Percentiles rank a stretch among this genome's conserved stretches.
These are phyloP conservation scores for Axis porcinus DNA, from an alignment of 2,113 vertebrate genomes.

Conservation along the genomic window DNA sequence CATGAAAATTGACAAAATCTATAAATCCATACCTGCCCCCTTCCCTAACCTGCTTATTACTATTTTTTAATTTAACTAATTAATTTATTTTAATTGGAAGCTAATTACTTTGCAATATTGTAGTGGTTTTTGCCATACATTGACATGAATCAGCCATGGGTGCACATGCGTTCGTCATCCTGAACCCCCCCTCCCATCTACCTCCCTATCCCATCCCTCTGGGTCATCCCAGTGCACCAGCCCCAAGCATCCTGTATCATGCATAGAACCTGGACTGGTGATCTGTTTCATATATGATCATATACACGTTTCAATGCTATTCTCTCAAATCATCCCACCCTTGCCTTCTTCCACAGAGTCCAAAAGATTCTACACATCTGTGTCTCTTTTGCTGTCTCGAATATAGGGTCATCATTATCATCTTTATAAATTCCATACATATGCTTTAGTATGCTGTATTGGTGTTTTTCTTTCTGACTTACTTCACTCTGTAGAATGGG, in stretches of 20 bases:
- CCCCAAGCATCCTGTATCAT: neutral
- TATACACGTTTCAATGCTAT: neutral
- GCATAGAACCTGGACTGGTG: neutral
- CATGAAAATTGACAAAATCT: neutral
- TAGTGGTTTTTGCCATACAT: neutral
- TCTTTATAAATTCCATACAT: neutral
- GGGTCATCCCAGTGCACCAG: neutral
- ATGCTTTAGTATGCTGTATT: neutral
- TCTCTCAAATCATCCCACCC: neutral
- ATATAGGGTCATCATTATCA: neutral
- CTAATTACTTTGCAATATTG: neutral
- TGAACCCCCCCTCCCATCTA: neutral
- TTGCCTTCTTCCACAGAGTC: neutral
- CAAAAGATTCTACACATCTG: neutral
- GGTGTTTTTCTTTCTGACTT: neutral
- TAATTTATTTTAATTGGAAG: neutral
- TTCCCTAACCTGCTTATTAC: neutral
- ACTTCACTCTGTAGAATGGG: neutral
- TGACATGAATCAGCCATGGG: neutral
- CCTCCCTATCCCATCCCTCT: neutral
- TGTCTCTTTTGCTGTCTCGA: neutral
- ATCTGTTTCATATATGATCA: neutral
- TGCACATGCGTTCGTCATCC: neutral
- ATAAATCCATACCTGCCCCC: neutral
- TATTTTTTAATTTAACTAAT: neutral